Evolutionary conservation across 2,797 vertebrate genomes (phyloP).

Genomic region (Tragopan temminckii): DNA sequence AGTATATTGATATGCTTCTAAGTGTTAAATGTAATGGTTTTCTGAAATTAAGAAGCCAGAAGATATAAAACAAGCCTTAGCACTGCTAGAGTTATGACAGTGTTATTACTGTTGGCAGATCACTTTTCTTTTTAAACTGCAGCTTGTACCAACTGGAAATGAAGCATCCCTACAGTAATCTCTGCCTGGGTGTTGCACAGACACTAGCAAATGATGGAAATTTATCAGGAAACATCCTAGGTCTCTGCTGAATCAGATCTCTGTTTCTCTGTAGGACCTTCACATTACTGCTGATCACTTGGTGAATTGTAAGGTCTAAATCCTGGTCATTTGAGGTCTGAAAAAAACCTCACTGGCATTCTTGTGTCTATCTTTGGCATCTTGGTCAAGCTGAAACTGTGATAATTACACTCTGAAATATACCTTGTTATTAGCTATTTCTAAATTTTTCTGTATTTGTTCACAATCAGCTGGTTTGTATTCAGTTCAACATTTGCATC

Average conservation of each 20-base stretch:
- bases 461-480: not conserved
- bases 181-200: not conserved
- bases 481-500: not conserved
- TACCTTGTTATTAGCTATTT: not conserved
- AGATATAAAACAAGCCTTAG: not conserved
- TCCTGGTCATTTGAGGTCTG: not conserved
- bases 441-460: not conserved
- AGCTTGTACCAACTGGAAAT: not conserved
- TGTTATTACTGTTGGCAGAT: slow-evolving; percentile 32
- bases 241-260: slow-evolving; percentile 1
- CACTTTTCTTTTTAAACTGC: slow-evolving; percentile 41
- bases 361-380: not conserved
- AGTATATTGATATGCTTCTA: not conserved
- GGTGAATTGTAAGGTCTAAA: not conserved
- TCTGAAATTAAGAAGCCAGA: slow-evolving; percentile 3
- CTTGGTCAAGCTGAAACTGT: not conserved
- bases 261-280: not conserved
- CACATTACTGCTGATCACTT: not conserved
- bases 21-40: not conserved
- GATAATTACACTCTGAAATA: not conserved
- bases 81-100: slow-evolving; percentile 48
- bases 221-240: slow-evolving; percentile 23
- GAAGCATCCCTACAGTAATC: not conserved
- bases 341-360: not conserved
- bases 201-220: slow-evolving; percentile 46